Evolutionary conservation across 2,113 vertebrate species (phyloP).

Genomic region (Nymphicus hollandicus): DNA sequence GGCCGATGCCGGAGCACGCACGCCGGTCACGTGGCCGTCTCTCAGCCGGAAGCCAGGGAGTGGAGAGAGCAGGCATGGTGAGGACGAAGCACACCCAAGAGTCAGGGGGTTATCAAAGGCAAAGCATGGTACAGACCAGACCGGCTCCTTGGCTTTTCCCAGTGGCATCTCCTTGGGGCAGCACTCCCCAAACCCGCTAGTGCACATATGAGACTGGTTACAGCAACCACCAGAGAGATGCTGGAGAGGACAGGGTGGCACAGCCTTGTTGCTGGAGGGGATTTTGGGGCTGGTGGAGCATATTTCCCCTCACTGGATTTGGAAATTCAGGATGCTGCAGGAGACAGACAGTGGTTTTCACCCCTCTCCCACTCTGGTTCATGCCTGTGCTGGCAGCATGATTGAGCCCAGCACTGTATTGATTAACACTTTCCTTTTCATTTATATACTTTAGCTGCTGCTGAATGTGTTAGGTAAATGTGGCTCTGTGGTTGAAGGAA

Average conservation of each 20-base stretch:
- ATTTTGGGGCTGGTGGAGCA: not conserved
- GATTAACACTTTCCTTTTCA: not conserved
- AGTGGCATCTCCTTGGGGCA: not conserved
- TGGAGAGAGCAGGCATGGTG: slow-evolving; percentile 66
- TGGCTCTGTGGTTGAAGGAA: not conserved
- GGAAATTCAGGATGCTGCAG: not conserved
- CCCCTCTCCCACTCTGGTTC: not conserved
- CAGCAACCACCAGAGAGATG: not conserved
- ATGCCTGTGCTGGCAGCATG: not conserved
- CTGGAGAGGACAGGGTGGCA: not conserved
- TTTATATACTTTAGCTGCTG: fast-evolving
- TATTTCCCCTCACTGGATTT: not conserved
- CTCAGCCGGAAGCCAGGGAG: slow-evolving; percentile 66
- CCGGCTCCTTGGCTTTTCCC: slow-evolving; percentile 38
- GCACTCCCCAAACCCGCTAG: not conserved
- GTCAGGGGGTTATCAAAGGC: slow-evolving; percentile 55
- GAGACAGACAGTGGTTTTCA: fast-evolving
- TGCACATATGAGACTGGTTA: not conserved
- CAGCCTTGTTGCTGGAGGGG: not conserved
- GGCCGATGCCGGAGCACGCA: slow-evolving; percentile 60
- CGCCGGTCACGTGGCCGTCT: slow-evolving; percentile 45
- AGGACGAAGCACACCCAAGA: slow-evolving; percentile 70
- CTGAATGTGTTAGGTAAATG: not conserved
- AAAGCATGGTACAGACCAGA: slow-evolving; percentile 37
- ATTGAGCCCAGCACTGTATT: not conserved